Evolutionary conservation across 2,888 invertebrate genomes (phyloP), one percentile per base, ranked within the genome.

Genomic region (Mythimna pallens): DNA sequence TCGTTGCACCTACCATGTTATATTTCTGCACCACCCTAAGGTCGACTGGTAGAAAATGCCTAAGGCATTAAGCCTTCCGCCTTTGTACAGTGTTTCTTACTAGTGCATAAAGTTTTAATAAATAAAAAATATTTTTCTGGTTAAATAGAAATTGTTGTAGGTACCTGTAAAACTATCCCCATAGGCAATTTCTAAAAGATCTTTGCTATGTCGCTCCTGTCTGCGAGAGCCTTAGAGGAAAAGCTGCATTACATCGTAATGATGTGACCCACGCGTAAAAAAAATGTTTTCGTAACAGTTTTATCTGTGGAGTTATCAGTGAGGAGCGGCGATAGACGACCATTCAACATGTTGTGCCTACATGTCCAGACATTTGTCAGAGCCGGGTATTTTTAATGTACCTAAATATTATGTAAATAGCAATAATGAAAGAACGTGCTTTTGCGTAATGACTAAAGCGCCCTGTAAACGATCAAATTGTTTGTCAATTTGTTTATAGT

Each of bases 271-370:
- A 55, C 64, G 34, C 72, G 54, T 65, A 34, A 65, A 40, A 66
- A 70, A 52, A 7, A 47, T 71, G 63, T 75, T 79, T 75, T 72
- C 58, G 58, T 70, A 66, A 64, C 54, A 62, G n/a, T 63, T 76
- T 84, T 79, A 81, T 84, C 79, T 72, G 65, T 61, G 36, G 55
- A 63, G 66, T 78, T 80, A 80, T 80, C 70, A 72, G 65, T 70
- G 67, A 73, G 66, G 68, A 74, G 65, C 62, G 14, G 61, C 66
- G 55, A 71, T 61, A 69, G 65, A 69, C 64, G 43, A 62, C 8
- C 73, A 77, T 65, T 72, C 59, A 64, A 76, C 70, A 79, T 81
- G 66, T 68, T 69, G 47, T 82, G 30, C 34, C 36, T 72, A 52
- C 62, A 69, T 83, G 66, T 22, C 65, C 55, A 62, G 78, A 66